Evolutionary conservation across 2,888 invertebrate genomes (phyloP).

Genomic region (Lasioglossum calceatum): DNA sequence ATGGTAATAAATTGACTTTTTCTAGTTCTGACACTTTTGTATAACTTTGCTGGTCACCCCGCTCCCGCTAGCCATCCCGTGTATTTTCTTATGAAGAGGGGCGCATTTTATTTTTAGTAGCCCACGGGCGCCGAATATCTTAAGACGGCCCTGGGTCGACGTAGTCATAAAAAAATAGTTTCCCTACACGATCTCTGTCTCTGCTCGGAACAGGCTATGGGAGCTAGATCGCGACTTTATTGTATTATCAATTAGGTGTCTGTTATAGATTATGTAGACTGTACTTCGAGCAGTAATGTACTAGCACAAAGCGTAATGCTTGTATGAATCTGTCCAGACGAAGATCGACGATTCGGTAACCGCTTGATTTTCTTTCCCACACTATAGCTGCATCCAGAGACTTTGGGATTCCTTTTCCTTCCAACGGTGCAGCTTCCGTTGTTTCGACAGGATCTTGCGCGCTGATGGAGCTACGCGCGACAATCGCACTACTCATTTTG

Average conservation of each 20-base stretch:
- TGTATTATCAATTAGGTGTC: not conserved
- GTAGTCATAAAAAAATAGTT: too few relatives aligned
- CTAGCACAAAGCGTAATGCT: conserved; percentile 65
- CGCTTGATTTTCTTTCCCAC: conserved; percentile 69
- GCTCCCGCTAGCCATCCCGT: too few relatives aligned
- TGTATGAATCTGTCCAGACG: conserved; percentile 53
- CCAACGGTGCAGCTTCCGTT: not conserved
- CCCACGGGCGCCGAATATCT: too few relatives aligned
- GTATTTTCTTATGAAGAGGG: too few relatives aligned
- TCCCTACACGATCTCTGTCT: too few relatives aligned
- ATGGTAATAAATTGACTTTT: too few relatives aligned
- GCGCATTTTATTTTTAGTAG: too few relatives aligned
- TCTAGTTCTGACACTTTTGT: too few relatives aligned
- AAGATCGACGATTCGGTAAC: conserved; percentile 71
- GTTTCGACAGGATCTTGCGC: not conserved
- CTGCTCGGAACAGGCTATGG: too few relatives aligned
- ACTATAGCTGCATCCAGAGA: conserved; percentile 46
- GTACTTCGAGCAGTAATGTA: conserved; percentile 57
- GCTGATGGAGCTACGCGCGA: not conserved
- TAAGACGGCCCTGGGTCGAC: too few relatives aligned
- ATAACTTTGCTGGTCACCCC: too few relatives aligned
- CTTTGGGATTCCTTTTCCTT: not conserved
- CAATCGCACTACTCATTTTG: conserved; percentile 15
- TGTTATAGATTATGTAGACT: conserved; percentile 37
- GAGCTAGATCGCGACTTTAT: too few relatives aligned